Conservation (phyloP, 2,797 vertebrate genomes). For the Sebastes itinus region DNA sequence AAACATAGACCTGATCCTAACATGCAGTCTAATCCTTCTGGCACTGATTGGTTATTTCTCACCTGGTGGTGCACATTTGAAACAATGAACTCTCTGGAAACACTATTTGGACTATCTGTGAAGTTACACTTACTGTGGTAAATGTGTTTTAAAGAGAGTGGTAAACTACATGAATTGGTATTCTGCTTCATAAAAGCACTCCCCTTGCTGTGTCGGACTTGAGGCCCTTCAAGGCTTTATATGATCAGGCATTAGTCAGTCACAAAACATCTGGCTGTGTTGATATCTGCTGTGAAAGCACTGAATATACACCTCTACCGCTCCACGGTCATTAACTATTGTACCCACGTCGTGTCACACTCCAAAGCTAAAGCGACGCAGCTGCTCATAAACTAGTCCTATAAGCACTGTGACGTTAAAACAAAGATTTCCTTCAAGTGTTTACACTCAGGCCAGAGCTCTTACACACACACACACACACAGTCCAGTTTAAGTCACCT, state of each 20-base stretch:
- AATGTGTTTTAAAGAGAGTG: background rate
- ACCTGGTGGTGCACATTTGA: background rate
- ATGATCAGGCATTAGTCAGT: slow-evolving; percentile 8
- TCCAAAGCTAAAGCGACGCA: slow-evolving; percentile 26
- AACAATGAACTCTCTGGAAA: background rate
- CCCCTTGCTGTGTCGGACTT: background rate
- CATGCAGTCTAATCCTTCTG: background rate
- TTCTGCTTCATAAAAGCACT: background rate
- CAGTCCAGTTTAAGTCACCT: slow-evolving; percentile 39
- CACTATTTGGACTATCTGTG: background rate
- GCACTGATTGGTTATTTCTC: background rate
- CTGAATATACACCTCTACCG: background rate
- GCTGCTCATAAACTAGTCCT: slow-evolving; percentile 30
- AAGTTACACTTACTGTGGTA: background rate
- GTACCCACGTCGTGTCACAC: background rate
- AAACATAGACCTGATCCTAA: background rate
- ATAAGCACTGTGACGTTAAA: slow-evolving; percentile 10
- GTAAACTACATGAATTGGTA: background rate
- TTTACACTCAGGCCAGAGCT: background rate
- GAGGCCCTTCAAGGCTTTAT: slow-evolving; percentile 24
- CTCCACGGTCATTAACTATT: background rate
- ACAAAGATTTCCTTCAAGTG: slow-evolving; percentile 1
- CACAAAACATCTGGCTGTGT: background rate
- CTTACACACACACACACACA: background rate
- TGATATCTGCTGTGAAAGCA: slow-evolving; percentile 1